Evolutionary conservation across 2,113 vertebrate species (phyloP).

Genomic region (Mustela lutreola): DNA sequence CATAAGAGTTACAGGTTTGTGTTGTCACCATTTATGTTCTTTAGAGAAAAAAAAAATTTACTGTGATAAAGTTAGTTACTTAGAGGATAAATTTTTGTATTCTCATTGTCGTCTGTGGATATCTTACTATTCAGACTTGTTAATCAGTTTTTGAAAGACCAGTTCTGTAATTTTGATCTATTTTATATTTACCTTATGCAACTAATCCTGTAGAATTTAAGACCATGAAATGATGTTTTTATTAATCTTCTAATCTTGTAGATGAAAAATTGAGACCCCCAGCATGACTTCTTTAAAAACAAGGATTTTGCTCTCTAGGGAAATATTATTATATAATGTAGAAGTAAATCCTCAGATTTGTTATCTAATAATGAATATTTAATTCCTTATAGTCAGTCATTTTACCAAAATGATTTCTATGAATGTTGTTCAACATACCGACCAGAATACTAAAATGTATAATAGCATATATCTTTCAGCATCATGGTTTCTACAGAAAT

Average conservation of each 20-base stretch:
- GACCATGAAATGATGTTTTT: neutral
- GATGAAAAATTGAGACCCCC: neutral
- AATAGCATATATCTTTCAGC: neutral
- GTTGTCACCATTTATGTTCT: slow-evolving; percentile 25
- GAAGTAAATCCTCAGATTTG: neutral
- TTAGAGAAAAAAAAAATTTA: slow-evolving; percentile 7
- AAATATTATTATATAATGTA: neutral
- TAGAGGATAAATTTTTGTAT: neutral
- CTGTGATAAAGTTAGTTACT: neutral
- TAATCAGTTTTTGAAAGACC: neutral
- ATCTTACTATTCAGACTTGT: neutral
- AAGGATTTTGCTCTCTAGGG: neutral
- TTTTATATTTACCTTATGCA: slow-evolving; percentile 18
- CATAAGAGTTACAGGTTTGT: slow-evolving; percentile 2
- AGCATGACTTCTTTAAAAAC: neutral
- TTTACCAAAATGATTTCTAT: slow-evolving; percentile 10
- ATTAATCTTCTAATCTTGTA: neutral
- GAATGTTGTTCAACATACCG: slow-evolving; percentile 18
- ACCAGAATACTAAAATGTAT: slow-evolving; percentile 32
- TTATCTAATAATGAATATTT: neutral
- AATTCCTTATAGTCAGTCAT: slow-evolving; percentile 36
- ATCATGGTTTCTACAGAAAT: neutral
- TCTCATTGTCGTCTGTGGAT: neutral
- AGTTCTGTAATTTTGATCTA: neutral
- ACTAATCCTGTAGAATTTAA: slow-evolving; percentile 13